These are phyloP conservation scores for Galleria mellonella DNA, from an alignment of 1,140 invertebrate species.

Conservation along the genomic window DNA sequence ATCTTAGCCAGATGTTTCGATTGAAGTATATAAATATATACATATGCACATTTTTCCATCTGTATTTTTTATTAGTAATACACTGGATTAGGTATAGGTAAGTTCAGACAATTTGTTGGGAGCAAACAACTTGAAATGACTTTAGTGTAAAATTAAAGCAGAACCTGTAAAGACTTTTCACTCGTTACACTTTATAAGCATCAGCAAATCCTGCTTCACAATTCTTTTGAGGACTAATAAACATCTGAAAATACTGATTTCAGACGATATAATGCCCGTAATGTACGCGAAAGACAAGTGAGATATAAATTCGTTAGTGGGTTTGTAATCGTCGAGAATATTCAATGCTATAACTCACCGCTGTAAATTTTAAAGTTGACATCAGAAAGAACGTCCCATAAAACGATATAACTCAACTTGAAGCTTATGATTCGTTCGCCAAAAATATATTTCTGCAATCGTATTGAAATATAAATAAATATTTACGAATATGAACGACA, in stretches of 20 bases:
- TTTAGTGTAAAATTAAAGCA: too few relatives aligned
- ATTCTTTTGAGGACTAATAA: conserved; percentile 56
- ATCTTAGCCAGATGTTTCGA: too few relatives aligned
- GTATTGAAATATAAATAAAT: conserved; percentile 33
- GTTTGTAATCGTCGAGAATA: conserved; percentile 63
- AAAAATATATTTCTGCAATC: conserved; percentile 27
- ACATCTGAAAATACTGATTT: conserved; percentile 52
- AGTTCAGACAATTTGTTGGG: too few relatives aligned
- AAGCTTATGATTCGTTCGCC: not conserved
- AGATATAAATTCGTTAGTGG: conserved; percentile 67
- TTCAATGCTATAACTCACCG: conserved; percentile 53
- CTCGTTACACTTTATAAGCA: conserved; percentile 39
- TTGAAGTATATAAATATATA: too few relatives aligned
- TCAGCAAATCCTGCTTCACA: conserved; percentile 42
- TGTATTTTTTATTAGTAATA: too few relatives aligned
- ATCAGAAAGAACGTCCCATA: conserved; percentile 70
- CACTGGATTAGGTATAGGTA: too few relatives aligned
- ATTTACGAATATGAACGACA: conserved; percentile 6
- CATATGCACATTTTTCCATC: too few relatives aligned
- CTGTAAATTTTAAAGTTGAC: conserved; percentile 72
- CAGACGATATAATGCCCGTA: conserved; percentile 48
- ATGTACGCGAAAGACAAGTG: conserved; percentile 48
- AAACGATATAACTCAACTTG: conserved; percentile 47
- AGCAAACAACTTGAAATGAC: too few relatives aligned
- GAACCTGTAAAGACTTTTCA: conserved; percentile 11